Percentiles rank a stretch among this genome's conserved stretches.
These are phyloP conservation scores for Numida meleagris DNA, from an alignment of 2,113 vertebrate genomes.

Conservation along the genomic window DNA sequence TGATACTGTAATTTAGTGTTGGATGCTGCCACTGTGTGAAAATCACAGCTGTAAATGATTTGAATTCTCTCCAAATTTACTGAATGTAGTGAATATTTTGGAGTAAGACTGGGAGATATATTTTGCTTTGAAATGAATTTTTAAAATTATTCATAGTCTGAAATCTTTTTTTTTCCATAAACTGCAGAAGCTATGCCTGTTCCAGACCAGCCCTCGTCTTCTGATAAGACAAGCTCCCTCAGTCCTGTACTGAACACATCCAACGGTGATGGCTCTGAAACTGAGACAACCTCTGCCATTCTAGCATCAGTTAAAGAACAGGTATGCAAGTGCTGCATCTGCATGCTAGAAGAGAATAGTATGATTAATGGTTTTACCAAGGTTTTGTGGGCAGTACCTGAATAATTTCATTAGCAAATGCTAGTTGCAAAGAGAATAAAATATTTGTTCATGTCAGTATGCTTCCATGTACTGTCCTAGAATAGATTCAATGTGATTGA, in stretches of 20 bases:
- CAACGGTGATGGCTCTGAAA: constrained; percentile 92
- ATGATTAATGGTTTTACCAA: background rate
- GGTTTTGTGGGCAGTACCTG: background rate
- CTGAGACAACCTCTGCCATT: constrained; percentile 95
- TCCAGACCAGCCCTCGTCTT: constrained; percentile 93
- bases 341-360: background rate
- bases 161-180: constrained; percentile 29
- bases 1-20: background rate
- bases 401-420: background rate
- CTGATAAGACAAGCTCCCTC: constrained; percentile 91
- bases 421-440: background rate
- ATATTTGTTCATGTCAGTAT: background rate
- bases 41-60: background rate
- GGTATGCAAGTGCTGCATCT: constrained; percentile 74
- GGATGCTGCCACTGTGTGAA: background rate
- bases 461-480: background rate
- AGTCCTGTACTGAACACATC: constrained; percentile 90
- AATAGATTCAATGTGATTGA: background rate
- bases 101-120: background rate
- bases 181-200: constrained; percentile 93
- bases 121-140: background rate
- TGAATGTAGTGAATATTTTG: background rate
- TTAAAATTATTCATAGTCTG: background rate
- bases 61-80: background rate
- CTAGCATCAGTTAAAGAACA: constrained; percentile 98